These are phyloP conservation scores for Perccottus glenii DNA, from an alignment of 2,113 vertebrate species.

Conservation along the genomic window DNA sequence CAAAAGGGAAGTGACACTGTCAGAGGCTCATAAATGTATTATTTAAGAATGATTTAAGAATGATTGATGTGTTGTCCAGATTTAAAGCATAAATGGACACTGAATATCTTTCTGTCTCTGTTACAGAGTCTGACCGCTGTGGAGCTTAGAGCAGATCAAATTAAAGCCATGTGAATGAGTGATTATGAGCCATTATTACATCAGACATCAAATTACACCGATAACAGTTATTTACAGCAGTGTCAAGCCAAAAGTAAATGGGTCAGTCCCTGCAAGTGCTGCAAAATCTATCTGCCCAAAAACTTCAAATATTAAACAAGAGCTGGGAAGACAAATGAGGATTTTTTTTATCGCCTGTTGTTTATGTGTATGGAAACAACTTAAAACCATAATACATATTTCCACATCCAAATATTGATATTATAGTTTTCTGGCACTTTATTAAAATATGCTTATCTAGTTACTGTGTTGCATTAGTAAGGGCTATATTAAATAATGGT, in stretches of 20 bases:
- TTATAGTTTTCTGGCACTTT: too few relatives aligned
- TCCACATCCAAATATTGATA: too few relatives aligned
- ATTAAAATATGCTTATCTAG: too few relatives aligned
- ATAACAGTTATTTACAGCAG: not conserved
- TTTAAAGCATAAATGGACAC: conserved; percentile 3
- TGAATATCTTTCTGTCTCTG: not conserved
- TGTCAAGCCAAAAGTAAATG: not conserved
- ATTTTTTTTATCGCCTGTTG: too few relatives aligned
- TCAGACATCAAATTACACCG: not conserved
- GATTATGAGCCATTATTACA: conserved; percentile 18
- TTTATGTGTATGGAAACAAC: too few relatives aligned
- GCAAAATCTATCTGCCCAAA: not conserved
- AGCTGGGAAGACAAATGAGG: too few relatives aligned
- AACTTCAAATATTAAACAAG: too few relatives aligned
- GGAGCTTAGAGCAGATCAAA: not conserved
- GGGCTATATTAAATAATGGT: too few relatives aligned
- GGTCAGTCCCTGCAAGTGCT: not conserved
- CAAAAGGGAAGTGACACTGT: conserved; percentile 3
- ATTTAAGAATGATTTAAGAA: conserved; percentile 4
- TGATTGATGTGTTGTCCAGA: conserved; percentile 5
- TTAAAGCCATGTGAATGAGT: not conserved
- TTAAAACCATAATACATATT: too few relatives aligned
- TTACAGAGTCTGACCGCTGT: not conserved
- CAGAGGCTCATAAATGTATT: conserved; percentile 9
- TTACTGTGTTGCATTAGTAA: too few relatives aligned